phyloP scores from a whole-genome alignment of 2,797 vertebrate species.

The Hybognathus amarus region DNA sequence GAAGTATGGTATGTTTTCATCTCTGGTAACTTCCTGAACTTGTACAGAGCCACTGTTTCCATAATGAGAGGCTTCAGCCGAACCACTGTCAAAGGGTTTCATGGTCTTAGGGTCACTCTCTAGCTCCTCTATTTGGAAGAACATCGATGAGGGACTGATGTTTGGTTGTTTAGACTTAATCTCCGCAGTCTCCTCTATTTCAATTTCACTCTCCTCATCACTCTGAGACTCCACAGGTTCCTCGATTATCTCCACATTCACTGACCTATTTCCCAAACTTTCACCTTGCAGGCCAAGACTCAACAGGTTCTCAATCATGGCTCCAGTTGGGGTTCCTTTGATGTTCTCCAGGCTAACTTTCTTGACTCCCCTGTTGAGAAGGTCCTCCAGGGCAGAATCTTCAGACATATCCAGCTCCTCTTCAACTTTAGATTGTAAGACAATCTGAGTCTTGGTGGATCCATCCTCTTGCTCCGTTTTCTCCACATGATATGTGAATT shows the following conservation, averaged over 20 bases:
- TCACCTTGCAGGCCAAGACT: conserved; percentile 79
- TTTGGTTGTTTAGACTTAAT: conserved; percentile 71
- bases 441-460: conserved; percentile 84
- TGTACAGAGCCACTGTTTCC: conserved; percentile 70
- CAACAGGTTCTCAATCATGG: conserved; percentile 84
- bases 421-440: conserved; percentile 86
- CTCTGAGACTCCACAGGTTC: conserved; percentile 79
- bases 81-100: conserved; percentile 61
- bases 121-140: conserved; percentile 89
- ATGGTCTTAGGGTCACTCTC: conserved; percentile 75
- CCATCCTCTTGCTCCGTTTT: conserved; percentile 84
- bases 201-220: conserved; percentile 73
- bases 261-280: conserved; percentile 75
- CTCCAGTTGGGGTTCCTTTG: conserved; percentile 78
- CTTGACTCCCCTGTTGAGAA: conserved; percentile 79
- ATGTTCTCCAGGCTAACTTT: conserved; percentile 80
- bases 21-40: conserved; percentile 78
- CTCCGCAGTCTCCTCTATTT: conserved; percentile 82
- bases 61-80: conserved; percentile 56
- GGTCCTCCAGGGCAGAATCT: conserved; percentile 73
- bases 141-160: conserved; percentile 71
- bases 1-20: conserved; percentile 68
- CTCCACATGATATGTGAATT: conserved; percentile 83
- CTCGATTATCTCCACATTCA: conserved; percentile 91
- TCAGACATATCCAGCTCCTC: conserved; percentile 83